Evolutionary conservation across 1,140 invertebrate species (phyloP), one percentile per base, ranked within the genome.

Genomic region (Formica selysi): DNA sequence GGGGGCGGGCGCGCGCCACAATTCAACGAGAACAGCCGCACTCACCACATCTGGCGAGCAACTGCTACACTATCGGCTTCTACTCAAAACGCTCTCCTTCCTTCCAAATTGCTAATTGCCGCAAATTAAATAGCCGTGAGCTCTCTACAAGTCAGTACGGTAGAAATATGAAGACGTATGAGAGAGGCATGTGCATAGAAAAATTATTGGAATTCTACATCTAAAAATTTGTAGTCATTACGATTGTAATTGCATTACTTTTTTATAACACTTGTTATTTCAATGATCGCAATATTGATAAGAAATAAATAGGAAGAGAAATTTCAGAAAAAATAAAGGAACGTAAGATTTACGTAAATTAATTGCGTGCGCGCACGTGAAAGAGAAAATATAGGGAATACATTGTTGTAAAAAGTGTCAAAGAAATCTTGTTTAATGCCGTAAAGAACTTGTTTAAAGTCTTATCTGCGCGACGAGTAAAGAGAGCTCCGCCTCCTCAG

Each of bases 1-100:
- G 94, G 92, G 93, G 95, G 94, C 94, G 95, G 94, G 92, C 93
- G 93, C 93, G 93, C 92, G 91, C 90, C 92, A 94, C 93, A 95
- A 94, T 95, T 95, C 93, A 93, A 92, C 93, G 91, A 91, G 90
- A 94, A 94, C 92, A 84, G 76, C 91, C 90, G 92, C 92, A 87
- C 92, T 93, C 87, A 84, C 93, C 89, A 94, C 94, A 95, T 94
- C 94, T 95, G 91, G 92, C 92, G 92, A 94, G 90, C 92, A 92
- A 94, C 85, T 89, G 91, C 76, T 51, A 89, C 83, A 93, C 92
- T 93, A 91, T 16, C 8, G 59, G 32, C 38, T 61, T 62, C 62
- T 29, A 54, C 38, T 81, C 79, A 74, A 83, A 83, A 83, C 59
- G 22, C 32, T 59, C 48, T 16, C 74, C 51, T 48, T 79, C 73